Evolutionary conservation across 2,113 vertebrate species (phyloP), one percentile per base, ranked within the genome.

Genomic region (Vidua macroura): DNA sequence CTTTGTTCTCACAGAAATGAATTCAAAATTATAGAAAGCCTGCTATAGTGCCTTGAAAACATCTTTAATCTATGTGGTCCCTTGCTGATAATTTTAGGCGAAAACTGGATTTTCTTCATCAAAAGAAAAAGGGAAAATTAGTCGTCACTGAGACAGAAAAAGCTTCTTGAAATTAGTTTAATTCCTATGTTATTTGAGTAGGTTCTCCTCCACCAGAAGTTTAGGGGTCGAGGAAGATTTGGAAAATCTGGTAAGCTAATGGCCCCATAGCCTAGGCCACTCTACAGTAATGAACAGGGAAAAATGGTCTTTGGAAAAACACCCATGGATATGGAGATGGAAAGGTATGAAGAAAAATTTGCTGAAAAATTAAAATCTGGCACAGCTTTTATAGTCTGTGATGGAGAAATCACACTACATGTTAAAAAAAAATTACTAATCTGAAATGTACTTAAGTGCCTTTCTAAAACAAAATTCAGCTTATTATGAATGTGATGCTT

Each of bases 1-100:
- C 46, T 97, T 97, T 96, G 93, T 93, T 91, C 86, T 83, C 51
- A 66, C 10, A 79, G 78, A 95, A 91, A 89, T 80, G 2, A 86
- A 92, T 90, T 81, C 19, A 81, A 88, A 93, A 73, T 78, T 4
- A 51, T 59, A 82, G 43, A 79, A 87, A 91, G 21, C 28, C 44
- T 84, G 28, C 18, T 79, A 24, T 25, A 51, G 35, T 75, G 43
- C 28, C 46, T 85, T 58, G 31, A 84, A 91, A 78, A 46, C 15
- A 51, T 68, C n/a, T 79, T 84, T 86, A 72, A 56, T 49, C 64
- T 67, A 6, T 53, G 30, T 58, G 15, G 25, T 60, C 49, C 17
- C 33, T 69, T 76, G 23, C 46, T 73, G 67, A 53, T 68, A 63
- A 82, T 93, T 95, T 85, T 53, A 87, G 28, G 64, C 37, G 6